Evolutionary conservation across 2,888 invertebrate genomes (phyloP).

Genomic region (Drosophila subquinaria): DNA sequence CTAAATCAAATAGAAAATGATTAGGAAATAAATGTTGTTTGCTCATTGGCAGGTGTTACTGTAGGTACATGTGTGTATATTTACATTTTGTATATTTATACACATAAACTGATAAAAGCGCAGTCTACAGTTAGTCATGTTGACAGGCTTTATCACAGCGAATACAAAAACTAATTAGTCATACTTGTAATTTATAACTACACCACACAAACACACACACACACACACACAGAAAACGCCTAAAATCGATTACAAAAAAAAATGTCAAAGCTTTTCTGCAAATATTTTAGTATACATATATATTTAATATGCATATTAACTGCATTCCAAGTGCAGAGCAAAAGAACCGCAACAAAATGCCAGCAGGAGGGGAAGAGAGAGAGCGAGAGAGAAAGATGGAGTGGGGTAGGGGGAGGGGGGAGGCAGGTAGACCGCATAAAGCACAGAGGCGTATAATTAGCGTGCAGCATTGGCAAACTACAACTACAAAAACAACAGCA

Average conservation of each 20-base stretch:
- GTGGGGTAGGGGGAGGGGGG: background rate
- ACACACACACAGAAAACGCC: background rate
- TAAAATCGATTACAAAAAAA: conserved; percentile 6
- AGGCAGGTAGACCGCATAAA: conserved; percentile 45
- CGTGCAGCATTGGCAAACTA: conserved; percentile 77
- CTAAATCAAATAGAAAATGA: background rate
- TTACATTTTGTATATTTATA: conserved; percentile 3
- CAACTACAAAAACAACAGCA: conserved; percentile 1
- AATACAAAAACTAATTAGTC: conserved; percentile 40
- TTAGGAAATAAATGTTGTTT: conserved; percentile 1
- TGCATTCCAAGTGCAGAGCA: conserved; percentile 67
- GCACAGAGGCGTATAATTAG: conserved; percentile 79
- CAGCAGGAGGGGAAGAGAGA: background rate
- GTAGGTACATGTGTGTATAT: background rate
- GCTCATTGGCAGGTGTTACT: background rate
- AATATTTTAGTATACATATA: background rate
- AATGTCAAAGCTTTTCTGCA: conserved; percentile 18
- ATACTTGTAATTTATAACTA: conserved; percentile 21
- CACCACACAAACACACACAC: background rate
- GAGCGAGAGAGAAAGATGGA: background rate
- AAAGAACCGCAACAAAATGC: conserved; percentile 70
- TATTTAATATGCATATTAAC: conserved; percentile 62
- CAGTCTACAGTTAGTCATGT: conserved; percentile 34
- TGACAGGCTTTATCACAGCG: conserved; percentile 8
- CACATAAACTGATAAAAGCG: conserved; percentile 17